Base-by-base conservation (phyloP, 2,888 invertebrate species). In the Polydrusus tereticollis region DNA sequence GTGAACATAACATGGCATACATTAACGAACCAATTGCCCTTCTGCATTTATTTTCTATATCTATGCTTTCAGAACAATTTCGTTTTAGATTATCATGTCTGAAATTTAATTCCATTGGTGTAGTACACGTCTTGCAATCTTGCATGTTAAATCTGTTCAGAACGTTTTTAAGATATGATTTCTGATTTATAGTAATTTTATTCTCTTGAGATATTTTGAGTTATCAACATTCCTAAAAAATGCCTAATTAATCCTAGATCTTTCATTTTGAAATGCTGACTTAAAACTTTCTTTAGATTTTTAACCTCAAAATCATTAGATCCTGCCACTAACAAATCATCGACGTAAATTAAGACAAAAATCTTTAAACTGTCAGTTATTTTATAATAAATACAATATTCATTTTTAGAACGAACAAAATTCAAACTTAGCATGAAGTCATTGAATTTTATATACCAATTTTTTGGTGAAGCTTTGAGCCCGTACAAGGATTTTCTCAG, bases 391-490 rank as follows among this genome's bases (percentile, higher is more conserved):
- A 21, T 55, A 29, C 26, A 55, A 29, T 55, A 55, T 36, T 59
- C 59, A 59, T 16, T 59, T 33, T 59, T 16, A 67, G 73, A 76
- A 18, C 58, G 4, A 20, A 14, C 18, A 47, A 47, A 47, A 47
- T 47, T 52, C 14, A 45, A 16, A 8, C 41, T 72, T 14, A 62
- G 12, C 58, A 75, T 75, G n/a, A 75, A 21, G 20, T 62, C 29
- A 64, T 77, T 69, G 58, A 76, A 76, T 63, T 75, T 73, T 68
- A 6, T 63, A 47, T 78, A 70, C 75, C 77, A 78, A 71, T 63
- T 68, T 65, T 74, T 77, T 47, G 29, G 29, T 14, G 43, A 16
- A 5, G 18, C n/a, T n/a, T n/a, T n/a, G n/a, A n/a, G n/a, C n/a
- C n/a, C n/a, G n/a, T n/a, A n/a, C n/a, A n/a, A n/a, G n/a, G n/a